Conservation (phyloP, 2,113 vertebrate species). For the Corydoras sp. region DNA sequence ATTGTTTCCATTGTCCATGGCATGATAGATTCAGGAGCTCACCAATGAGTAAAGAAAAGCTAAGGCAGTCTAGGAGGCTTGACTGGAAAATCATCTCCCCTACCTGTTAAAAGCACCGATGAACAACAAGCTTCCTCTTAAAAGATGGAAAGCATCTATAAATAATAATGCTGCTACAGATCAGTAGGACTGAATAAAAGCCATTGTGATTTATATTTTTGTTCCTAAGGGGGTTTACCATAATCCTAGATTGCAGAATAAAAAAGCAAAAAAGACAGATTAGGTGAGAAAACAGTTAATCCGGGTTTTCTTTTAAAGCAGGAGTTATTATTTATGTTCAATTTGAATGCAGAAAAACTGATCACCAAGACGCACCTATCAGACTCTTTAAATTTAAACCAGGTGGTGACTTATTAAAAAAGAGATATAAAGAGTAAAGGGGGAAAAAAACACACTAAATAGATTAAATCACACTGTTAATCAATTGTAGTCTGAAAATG, state of each 20-base stretch:
- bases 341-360: conserved; percentile 54
- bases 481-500: no score
- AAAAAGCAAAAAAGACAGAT: conserved; percentile 9
- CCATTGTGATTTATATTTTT: conserved; percentile 35
- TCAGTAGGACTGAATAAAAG: conserved; percentile 22
- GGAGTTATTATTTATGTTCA: conserved; percentile 60
- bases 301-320: conserved; percentile 47
- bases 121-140: conserved; percentile 48
- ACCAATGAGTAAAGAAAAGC: conserved; percentile 34
- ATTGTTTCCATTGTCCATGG: conserved; percentile 57
- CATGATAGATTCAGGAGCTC: conserved; percentile 61
- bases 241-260: conserved; percentile 56
- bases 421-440: conserved; percentile 8
- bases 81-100: conserved; percentile 62
- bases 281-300: conserved; percentile 27
- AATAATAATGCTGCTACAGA: conserved; percentile 52
- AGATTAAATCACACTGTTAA: no score
- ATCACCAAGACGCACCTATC: conserved; percentile 56
- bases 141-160: conserved; percentile 46
- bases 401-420: conserved; percentile 51
- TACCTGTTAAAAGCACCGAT: conserved; percentile 54
- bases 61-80: conserved; percentile 45
- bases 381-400: conserved; percentile 61
- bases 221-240: conserved; percentile 53
- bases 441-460: conserved; percentile 12